These are phyloP conservation scores for Ciconia nigra DNA, from an alignment of 2,797 vertebrate species.

Conservation along the genomic window DNA sequence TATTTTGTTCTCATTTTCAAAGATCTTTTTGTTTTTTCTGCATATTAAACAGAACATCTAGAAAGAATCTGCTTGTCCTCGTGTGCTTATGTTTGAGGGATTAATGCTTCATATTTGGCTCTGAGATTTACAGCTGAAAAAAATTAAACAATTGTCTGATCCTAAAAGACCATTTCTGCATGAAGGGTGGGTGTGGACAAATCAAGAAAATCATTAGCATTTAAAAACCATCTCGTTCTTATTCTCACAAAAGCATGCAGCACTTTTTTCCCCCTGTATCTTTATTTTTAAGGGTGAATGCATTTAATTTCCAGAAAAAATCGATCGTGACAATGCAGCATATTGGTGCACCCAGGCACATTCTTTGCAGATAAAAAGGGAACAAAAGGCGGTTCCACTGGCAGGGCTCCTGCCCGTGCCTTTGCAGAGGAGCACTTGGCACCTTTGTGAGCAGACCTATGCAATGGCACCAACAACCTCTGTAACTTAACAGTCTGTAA, in stretches of 20 bases:
- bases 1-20: neutral
- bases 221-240: neutral
- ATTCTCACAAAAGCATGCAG: neutral
- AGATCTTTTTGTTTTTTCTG: neutral
- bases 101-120: neutral
- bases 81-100: neutral
- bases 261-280: fast-evolving
- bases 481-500: neutral
- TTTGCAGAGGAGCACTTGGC: neutral
- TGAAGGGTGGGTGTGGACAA: neutral
- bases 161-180: neutral
- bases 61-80: neutral
- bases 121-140: neutral
- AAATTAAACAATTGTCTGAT: neutral
- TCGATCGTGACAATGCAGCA: neutral
- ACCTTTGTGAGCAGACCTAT: no score
- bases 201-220: neutral
- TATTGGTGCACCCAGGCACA: neutral
- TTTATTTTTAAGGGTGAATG: neutral
- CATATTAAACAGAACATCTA: neutral
- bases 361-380: neutral
- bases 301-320: neutral
- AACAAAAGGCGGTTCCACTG: fast-evolving
- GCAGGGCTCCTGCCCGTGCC: fast-evolving
- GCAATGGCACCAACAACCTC: neutral